Base-by-base conservation (phyloP, 2,888 invertebrate genomes). In the Mesorhabditis belari region DNA sequence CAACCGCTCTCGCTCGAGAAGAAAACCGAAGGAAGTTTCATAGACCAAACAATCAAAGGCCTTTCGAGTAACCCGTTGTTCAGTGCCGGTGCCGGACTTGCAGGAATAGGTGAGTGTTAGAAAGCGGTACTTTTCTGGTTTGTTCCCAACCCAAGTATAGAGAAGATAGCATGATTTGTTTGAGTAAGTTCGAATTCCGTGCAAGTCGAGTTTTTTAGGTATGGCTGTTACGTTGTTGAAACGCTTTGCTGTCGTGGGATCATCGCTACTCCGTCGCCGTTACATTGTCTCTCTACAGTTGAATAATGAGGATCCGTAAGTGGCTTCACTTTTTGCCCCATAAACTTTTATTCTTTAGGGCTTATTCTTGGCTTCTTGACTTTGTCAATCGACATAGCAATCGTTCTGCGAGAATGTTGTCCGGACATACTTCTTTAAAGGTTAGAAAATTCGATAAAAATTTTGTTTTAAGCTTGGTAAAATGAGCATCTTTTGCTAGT, bases 321-420 rank as follows among this genome's bases (percentile, higher is more conserved):
- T 66, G 52, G 21, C 3, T 29, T 2, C 12, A 3, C 26, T 53
- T 57, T 52, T 29, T 26, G 3, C 58, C 49, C n/a, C n/a, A n/a
- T n/a, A n/a, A n/a, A n/a, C n/a, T n/a, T n/a, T n/a, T n/a, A n/a
- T n/a, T n/a, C n/a, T 74, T 56, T 53, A 79, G 79, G 1, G 67
- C 76, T 1, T 79, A 79, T 57, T 73, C 76, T 5, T 79, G 79
- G 77, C 67, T 79, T 6, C 63, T 79, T 29, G 76, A 78, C 57
- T 78, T 73, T 60, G 76, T 79, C 62, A 79, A 79, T 61, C 67
- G 68, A 57, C 60, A 69, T 55, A 76, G 76, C 58, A 63, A 67
- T 5, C 61, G 64, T 4, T 74, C 74, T 50, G 74, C 77, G 1
- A 58, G 73, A 21, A 67, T 66, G 49, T 60, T 77, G 5, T 70